These are phyloP conservation scores for Zygaena filipendulae DNA, from an alignment of 2,888 invertebrate species.

Conservation along the genomic window DNA sequence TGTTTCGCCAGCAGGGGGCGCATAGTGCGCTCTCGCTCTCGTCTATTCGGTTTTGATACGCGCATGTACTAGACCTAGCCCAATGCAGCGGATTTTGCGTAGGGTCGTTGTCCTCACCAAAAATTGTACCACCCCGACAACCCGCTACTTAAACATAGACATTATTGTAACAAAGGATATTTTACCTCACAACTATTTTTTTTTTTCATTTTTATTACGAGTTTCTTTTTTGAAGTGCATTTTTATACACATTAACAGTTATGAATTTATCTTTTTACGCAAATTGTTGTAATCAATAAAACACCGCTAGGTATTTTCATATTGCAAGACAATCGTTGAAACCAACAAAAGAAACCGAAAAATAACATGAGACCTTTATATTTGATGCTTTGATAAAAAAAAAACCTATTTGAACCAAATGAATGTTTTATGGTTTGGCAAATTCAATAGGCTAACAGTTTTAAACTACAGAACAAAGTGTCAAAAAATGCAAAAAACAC, in stretches of 20 bases:
- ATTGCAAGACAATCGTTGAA: no score
- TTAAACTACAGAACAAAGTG: conserved; percentile 13
- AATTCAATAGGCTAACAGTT: conserved; percentile 23
- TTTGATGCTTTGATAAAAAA: no score
- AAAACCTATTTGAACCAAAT: conserved; percentile 58
- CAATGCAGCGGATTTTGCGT: conserved; percentile 71
- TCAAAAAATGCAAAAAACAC: conserved; percentile 15
- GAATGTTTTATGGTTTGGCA: conserved; percentile 30
- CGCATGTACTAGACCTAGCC: conserved; percentile 66
- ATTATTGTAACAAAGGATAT: no score
- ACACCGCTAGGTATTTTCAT: no score
- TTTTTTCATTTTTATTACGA: no score
- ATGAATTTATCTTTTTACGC: no score
- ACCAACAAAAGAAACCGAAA: no score
- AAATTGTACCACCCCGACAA: conserved; percentile 30
- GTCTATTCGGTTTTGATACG: conserved; percentile 57
- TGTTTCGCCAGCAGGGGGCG: conserved; percentile 34
- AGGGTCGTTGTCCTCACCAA: conserved; percentile 60
- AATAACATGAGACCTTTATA: no score
- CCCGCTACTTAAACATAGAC: conserved; percentile 19
- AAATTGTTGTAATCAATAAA: no score
- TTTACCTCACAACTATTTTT: no score
- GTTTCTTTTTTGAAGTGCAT: no score
- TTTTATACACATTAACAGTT: not conserved
- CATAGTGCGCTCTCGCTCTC: conserved; percentile 48